Base-by-base conservation (phyloP, 2,888 invertebrate genomes). In the Cheilosia urbana region DNA sequence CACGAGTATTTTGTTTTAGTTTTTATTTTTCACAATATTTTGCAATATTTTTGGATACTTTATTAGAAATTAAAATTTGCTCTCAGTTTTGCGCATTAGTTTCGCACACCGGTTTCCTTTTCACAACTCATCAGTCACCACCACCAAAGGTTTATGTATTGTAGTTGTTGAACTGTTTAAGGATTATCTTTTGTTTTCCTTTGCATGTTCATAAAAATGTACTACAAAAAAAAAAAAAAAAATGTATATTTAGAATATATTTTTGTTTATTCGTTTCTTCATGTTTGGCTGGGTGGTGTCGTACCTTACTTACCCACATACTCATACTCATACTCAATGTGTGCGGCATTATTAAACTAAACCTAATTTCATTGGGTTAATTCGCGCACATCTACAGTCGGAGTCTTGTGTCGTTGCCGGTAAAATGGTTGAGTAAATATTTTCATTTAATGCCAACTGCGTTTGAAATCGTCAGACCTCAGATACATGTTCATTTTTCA, bases 381-480 rank as follows among this genome's bases (percentile, higher is more conserved):
- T 76, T 68, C 57, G 19, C 53, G 19, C n/a, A 30, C n/a, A 21
- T 0, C 3, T 17, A 60, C 21, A 19, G 19, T 42, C 21, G 17
- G n/a, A 7, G 40, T 30, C 11, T 17, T 51, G 13, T 37, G 11
- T 13, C 21, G 19, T 19, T 27, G 34, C 66, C 60, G 77, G 82
- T 58, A 42, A 57, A 68, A 57, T 72, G 47, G 24, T 62, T 72
- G 58, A 42, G 60, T 79, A 72, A 58, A 72, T 72, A 55, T 65
- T 79, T 30, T 60, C 58, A 66, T 47, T 76, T 79, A 75, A 79
- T 84, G 84, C 84, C 84, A 84, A 84, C 84, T 84, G 75, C 84
- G 79, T 79, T 84, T 7, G 42, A 51, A 24, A 19, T 17, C 19
- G 66, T 51, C 17, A 45, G 66, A 63, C 19, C 60, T 58, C 24